phyloP scores from a whole-genome alignment of 2,113 vertebrate genomes.

The Syngnathoides biaculeatus region DNA sequence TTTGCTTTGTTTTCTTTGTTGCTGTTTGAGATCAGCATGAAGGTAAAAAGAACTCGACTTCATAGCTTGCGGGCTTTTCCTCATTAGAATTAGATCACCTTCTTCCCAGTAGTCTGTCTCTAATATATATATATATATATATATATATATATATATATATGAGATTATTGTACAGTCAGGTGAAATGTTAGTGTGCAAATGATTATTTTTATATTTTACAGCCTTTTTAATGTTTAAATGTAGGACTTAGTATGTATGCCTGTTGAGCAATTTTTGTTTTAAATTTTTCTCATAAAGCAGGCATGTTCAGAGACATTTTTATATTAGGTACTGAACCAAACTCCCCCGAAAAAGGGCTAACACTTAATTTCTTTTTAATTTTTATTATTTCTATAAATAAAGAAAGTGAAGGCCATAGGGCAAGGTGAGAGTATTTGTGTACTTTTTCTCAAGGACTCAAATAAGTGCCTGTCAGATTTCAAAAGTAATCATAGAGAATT shows the following conservation, averaged over 20 bases:
- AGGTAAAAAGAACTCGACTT: background rate
- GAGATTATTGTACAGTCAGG: background rate
- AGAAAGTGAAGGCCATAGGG: no score
- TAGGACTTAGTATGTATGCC: background rate
- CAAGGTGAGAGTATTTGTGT: no score
- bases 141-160: no score
- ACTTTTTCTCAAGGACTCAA: no score
- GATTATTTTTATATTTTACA: background rate
- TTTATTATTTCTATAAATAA: no score
- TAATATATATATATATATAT: no score
- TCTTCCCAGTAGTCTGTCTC: slow-evolving; percentile 28
- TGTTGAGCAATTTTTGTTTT: background rate
- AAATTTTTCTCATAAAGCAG: background rate
- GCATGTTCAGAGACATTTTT: no score
- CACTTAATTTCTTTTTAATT: no score
- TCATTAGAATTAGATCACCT: slow-evolving; percentile 5
- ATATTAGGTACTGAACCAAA: no score
- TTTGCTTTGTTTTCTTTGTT: slow-evolving; percentile 3
- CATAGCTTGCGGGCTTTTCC: slow-evolving; percentile 11
- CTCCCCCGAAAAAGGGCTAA: no score
- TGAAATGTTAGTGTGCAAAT: background rate
- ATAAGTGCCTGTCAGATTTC: no score
- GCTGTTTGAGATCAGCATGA: background rate
- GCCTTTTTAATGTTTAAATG: background rate
- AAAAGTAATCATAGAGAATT: no score